phyloP scores from a whole-genome alignment of 92 coral and sea anemone genomes.

The Isaurus tuberculatus region DNA sequence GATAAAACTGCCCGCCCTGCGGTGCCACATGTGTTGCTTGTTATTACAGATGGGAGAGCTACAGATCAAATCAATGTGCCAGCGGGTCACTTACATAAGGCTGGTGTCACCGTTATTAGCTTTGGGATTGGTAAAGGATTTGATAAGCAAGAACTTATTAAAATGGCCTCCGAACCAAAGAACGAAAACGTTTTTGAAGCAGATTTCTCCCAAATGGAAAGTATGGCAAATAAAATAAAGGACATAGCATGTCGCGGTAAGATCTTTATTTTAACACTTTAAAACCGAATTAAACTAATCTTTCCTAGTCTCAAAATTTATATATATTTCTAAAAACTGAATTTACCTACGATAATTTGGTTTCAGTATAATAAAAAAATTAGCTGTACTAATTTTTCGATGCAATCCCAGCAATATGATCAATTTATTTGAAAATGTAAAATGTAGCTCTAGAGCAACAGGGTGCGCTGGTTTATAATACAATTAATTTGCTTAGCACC shows the following conservation, averaged over 20 bases:
- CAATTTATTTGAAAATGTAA: too few species aligned
- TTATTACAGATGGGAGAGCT: slow-evolving; percentile 52
- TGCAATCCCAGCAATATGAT: too few species aligned
- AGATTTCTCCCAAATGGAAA: slow-evolving; percentile 26
- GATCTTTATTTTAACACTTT: background rate
- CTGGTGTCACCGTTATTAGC: slow-evolving; percentile 10
- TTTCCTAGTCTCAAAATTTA: too few species aligned
- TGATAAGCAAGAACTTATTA: background rate
- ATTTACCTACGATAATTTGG: too few species aligned
- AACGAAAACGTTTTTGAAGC: slow-evolving; percentile 35
- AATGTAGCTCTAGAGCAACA: too few species aligned
- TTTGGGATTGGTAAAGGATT: slow-evolving; percentile 25
- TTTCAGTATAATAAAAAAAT: too few species aligned
- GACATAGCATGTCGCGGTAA: slow-evolving; percentile 60
- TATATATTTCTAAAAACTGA: too few species aligned
- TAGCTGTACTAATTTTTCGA: too few species aligned
- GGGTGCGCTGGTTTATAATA: too few species aligned
- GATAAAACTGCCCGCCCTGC: background rate
- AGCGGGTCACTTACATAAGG: slow-evolving; percentile 9
- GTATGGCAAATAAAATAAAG: slow-evolving; percentile 18
- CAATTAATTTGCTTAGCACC: too few species aligned
- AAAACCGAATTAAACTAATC: background rate
- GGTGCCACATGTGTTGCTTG: slow-evolving; percentile 36
- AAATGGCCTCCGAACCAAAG: slow-evolving; percentile 43
- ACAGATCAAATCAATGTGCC: slow-evolving; percentile 30